These are phyloP conservation scores for Ennomos erosarius DNA, from an alignment of 2,888 invertebrate genomes.

Conservation along the genomic window DNA sequence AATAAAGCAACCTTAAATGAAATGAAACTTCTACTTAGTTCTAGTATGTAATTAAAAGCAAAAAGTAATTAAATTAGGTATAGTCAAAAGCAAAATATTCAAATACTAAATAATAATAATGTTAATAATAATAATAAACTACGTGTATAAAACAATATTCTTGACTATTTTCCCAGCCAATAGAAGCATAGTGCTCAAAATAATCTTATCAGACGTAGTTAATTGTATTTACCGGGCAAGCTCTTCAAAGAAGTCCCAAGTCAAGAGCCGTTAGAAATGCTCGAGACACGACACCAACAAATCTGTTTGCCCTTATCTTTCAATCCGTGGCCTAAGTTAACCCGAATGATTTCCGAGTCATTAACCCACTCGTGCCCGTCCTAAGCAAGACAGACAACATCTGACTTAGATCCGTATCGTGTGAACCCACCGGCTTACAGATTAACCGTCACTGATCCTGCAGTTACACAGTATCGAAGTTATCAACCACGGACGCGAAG, in stretches of 20 bases:
- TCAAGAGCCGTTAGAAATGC: slow-evolving; percentile 48
- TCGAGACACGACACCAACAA: slow-evolving; percentile 73
- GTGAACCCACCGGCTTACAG: slow-evolving; percentile 75
- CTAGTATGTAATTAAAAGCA: too few relatives aligned
- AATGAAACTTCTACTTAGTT: too few relatives aligned
- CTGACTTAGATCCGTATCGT: slow-evolving; percentile 82
- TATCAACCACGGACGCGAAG: slow-evolving; percentile 80
- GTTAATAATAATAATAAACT: too few relatives aligned
- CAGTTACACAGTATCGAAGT: slow-evolving; percentile 75
- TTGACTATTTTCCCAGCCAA: slow-evolving; percentile 3
- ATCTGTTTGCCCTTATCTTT: slow-evolving; percentile 81
- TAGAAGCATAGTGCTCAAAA: slow-evolving; percentile 18
- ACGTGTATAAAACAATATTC: too few relatives aligned
- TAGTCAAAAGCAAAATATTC: too few relatives aligned
- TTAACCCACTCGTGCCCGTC: slow-evolving; percentile 77
- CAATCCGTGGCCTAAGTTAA: slow-evolving; percentile 80
- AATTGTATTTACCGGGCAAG: slow-evolving; percentile 34
- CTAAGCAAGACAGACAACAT: slow-evolving; percentile 85
- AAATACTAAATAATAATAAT: too few relatives aligned
- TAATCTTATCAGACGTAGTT: slow-evolving; percentile 30
- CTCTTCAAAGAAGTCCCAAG: slow-evolving; percentile 32
- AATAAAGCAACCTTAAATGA: too few relatives aligned
- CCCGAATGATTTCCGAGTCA: slow-evolving; percentile 84
- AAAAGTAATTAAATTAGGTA: too few relatives aligned
- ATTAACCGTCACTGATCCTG: slow-evolving; percentile 73